A percentile compares a stretch with the other conserved stretches of the same genome.
phyloP scores from a whole-genome alignment of 2,888 invertebrate species.

The Autographa pulchrina region DNA sequence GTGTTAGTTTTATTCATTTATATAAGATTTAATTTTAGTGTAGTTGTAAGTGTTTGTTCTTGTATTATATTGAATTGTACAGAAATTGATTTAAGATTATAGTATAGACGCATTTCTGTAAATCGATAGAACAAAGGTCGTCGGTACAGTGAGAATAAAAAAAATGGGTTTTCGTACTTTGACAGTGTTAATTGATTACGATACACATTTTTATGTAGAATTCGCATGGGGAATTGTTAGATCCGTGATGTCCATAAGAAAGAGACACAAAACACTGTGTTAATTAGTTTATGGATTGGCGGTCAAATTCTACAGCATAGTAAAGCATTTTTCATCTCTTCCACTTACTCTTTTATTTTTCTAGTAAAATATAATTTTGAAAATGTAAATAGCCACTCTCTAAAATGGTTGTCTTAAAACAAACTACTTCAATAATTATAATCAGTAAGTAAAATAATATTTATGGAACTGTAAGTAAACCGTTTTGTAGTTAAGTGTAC shows the following conservation, averaged over 20 bases:
- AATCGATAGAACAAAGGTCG: too few species aligned
- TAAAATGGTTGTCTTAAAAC: neutral
- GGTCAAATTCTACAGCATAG: too few species aligned
- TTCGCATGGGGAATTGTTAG: neutral
- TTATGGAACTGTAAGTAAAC: neutral
- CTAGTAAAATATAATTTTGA: neutral
- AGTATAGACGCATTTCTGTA: too few species aligned
- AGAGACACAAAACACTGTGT: too few species aligned
- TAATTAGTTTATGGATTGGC: too few species aligned
- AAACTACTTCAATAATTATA: neutral
- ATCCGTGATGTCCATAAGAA: neutral
- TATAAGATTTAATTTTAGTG: too few species aligned
- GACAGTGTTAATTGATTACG: slow-evolving; percentile 5
- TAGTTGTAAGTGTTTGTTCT: too few species aligned
- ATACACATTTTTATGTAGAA: neutral
- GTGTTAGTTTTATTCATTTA: too few species aligned
- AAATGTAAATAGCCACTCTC: neutral
- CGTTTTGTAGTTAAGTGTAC: neutral
- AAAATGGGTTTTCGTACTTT: neutral
- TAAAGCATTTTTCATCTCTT: too few species aligned
- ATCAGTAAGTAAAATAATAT: neutral
- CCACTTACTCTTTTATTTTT: too few species aligned
- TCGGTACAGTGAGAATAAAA: neutral
- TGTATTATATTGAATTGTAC: too few species aligned
- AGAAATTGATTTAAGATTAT: too few species aligned